Evolutionary conservation across 2,113 vertebrate species (phyloP).

Genomic region (Numida meleagris): DNA sequence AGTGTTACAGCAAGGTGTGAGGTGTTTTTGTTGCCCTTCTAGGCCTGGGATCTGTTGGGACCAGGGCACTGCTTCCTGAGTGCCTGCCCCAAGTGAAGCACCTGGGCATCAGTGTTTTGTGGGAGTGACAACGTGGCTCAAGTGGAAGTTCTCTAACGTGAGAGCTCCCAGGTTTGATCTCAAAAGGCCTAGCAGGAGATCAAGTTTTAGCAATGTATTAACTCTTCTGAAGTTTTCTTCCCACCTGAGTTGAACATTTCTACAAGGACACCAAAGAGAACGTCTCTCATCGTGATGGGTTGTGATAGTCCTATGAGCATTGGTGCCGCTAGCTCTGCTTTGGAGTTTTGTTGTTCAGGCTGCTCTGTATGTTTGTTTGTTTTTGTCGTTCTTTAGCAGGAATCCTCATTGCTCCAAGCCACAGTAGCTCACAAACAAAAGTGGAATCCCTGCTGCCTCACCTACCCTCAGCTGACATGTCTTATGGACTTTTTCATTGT

Average conservation of each 20-base stretch:
- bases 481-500: not conserved
- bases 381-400: not conserved
- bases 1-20: not conserved
- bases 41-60: not conserved
- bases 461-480: not conserved
- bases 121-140: not conserved
- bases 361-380: not conserved
- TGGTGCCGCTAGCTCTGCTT: not conserved
- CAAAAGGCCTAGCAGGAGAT: not conserved
- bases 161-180: not conserved
- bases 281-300: not conserved
- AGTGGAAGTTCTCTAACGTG: not conserved
- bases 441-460: not conserved
- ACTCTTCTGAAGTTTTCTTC: not conserved
- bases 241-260: not conserved
- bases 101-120: not conserved
- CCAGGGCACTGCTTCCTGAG: not conserved
- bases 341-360: not conserved
- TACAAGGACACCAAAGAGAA: not conserved
- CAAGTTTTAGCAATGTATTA: not conserved
- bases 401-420: not conserved
- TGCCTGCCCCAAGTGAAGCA: not conserved
- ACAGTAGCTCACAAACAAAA: not conserved
- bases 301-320: not conserved
- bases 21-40: not conserved